Conservation (phyloP, 2,888 invertebrate genomes). For the Nemoura dubitans region DNA sequence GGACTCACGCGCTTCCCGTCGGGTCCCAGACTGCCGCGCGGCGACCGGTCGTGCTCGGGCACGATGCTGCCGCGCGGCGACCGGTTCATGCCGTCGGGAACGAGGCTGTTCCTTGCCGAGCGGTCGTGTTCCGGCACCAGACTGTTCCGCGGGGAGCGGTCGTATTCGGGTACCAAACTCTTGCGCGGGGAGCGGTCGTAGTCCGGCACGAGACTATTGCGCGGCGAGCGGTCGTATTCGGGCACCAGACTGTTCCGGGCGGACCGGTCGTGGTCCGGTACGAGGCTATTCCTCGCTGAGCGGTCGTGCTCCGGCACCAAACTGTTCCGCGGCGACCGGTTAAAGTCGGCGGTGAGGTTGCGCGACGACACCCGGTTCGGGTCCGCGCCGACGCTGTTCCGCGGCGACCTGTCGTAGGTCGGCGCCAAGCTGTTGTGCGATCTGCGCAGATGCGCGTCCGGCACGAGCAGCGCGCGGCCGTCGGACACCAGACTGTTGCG, state of each 20-base stretch:
- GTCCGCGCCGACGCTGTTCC: conserved; percentile 65
- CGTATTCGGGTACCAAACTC: conserved; percentile 69
- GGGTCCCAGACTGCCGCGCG: conserved; percentile 56
- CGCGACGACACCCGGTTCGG: conserved; percentile 67
- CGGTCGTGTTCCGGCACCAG: conserved; percentile 66
- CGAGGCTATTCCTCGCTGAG: conserved; percentile 69
- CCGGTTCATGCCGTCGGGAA: conserved; percentile 64
- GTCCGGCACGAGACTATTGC: conserved; percentile 71
- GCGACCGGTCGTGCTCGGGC: conserved; percentile 58
- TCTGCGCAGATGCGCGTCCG: conserved; percentile 61
- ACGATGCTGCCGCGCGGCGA: conserved; percentile 65
- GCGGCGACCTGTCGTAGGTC: conserved; percentile 62
- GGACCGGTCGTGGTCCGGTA: conserved; percentile 67
- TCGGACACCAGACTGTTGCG: conserved; percentile 71
- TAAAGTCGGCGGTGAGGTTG: conserved; percentile 64
- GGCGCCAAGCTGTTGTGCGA: conserved; percentile 67
- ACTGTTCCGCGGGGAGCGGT: conserved; percentile 67
- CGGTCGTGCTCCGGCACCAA: conserved; percentile 66
- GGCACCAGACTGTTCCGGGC: conserved; percentile 67
- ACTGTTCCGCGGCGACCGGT: conserved; percentile 70
- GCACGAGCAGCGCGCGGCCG: conserved; percentile 61
- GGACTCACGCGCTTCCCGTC: conserved; percentile 60
- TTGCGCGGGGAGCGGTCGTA: conserved; percentile 68
- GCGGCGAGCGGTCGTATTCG: conserved; percentile 64
- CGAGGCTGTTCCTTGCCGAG: conserved; percentile 69